These are phyloP conservation scores for Onychomys leucogaster DNA, from an alignment of 2,797 vertebrate species.

Conservation along the genomic window DNA sequence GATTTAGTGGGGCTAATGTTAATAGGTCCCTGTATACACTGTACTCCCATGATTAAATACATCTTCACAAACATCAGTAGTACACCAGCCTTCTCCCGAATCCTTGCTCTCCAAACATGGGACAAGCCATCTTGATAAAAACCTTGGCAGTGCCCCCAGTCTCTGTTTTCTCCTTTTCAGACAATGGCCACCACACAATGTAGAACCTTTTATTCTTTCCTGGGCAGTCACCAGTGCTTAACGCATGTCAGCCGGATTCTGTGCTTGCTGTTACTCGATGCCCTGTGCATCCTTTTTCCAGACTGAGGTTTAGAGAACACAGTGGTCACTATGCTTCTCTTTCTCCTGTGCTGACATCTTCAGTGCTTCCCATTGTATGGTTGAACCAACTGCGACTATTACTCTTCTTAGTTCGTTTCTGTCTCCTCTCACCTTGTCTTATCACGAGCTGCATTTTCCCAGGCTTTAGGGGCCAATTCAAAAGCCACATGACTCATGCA, in stretches of 20 bases:
- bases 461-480: not conserved
- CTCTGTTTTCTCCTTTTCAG: not conserved
- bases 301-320: not conserved
- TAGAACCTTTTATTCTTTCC: not conserved
- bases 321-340: not conserved
- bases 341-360: conserved; percentile 28
- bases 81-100: not conserved
- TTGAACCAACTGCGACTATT: not conserved
- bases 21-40: not conserved
- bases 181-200: not conserved
- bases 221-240: not conserved
- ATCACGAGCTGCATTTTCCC: not conserved
- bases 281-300: not conserved
- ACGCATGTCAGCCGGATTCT: not conserved
- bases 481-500: not conserved
- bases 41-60: not conserved
- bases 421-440: not conserved
- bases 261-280: not conserved
- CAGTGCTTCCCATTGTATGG: not conserved
- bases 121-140: conserved; percentile 10
- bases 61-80: conserved; percentile 23
- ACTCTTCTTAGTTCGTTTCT: not conserved
- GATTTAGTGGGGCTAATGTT: not conserved
- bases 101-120: not conserved
- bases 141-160: not conserved